phyloP scores from a whole-genome alignment of 1,140 invertebrate species.

The Arctopsyche grandis region DNA sequence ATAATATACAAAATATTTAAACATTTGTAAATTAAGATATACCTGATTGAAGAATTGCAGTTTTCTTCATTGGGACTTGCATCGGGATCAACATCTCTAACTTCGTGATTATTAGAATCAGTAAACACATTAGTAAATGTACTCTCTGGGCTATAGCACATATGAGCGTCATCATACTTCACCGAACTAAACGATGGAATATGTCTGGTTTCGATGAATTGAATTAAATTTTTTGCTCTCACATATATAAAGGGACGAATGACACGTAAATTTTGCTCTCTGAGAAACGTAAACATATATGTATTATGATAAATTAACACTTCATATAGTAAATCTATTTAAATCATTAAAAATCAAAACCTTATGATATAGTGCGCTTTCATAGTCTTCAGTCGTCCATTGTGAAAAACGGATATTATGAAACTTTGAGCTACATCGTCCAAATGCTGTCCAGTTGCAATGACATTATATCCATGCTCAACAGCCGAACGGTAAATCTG shows the following conservation, averaged over 20 bases:
- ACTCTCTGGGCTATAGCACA: conserved; percentile 13
- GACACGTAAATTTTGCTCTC: conserved; percentile 82
- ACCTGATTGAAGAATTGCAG: conserved; percentile 6
- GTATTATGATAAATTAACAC: neutral
- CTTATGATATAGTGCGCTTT: conserved; percentile 83
- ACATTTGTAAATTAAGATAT: neutral
- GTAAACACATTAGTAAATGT: conserved; percentile 9
- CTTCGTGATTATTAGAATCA: conserved; percentile 15
- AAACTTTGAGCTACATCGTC: conserved; percentile 89
- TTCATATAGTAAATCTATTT: neutral
- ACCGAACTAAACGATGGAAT: conserved; percentile 59
- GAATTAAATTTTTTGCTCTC: conserved; percentile 70
- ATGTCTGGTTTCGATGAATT: conserved; percentile 59
- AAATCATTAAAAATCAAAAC: conserved; percentile 55
- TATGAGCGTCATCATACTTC: conserved; percentile 14
- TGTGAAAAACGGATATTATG: conserved; percentile 84
- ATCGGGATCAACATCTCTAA: neutral
- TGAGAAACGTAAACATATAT: conserved; percentile 57
- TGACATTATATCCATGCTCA: conserved; percentile 82
- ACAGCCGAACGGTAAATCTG: conserved; percentile 80
- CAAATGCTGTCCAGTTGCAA: conserved; percentile 87
- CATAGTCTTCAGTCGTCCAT: conserved; percentile 80
- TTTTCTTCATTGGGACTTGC: neutral
- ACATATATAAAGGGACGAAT: conserved; percentile 91
- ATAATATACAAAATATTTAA: neutral